Evolutionary conservation across 2,797 vertebrate species (phyloP).

Genomic region (Myiothlypis chrysogaster): DNA sequence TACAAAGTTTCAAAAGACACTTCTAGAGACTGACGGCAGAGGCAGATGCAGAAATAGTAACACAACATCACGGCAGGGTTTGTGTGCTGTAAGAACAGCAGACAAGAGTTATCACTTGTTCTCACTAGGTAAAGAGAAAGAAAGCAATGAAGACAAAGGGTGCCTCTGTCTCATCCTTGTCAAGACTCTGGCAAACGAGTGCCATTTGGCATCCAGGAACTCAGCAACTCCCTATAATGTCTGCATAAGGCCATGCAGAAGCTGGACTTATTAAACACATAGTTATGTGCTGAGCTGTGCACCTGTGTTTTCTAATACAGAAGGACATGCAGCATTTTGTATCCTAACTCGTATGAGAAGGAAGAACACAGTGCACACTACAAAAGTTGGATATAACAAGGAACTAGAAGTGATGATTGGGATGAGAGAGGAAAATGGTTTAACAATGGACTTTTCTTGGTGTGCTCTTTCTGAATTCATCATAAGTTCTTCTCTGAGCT

Average conservation of each 20-base stretch:
- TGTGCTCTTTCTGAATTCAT: neutral
- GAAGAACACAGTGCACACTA: neutral
- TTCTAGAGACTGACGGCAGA: neutral
- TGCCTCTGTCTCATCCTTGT: neutral
- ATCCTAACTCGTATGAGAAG: neutral
- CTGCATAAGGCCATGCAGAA: neutral
- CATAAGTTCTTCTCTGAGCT: neutral
- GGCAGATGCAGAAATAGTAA: neutral
- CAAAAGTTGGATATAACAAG: neutral
- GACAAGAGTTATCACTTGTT: neutral
- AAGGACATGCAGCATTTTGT: neutral
- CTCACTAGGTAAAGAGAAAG: neutral
- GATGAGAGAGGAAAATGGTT: neutral
- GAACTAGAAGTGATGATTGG: neutral
- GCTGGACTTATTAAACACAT: neutral
- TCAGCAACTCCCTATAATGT: neutral
- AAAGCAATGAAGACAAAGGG: rapidly evolving
- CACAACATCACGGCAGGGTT: neutral
- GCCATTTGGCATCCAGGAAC: neutral
- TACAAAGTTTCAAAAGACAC: neutral
- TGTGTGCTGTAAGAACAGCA: neutral
- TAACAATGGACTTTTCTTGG: neutral
- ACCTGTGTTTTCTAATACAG: neutral
- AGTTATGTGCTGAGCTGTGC: neutral
- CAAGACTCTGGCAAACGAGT: neutral